Evolutionary conservation across 2,797 vertebrate species (phyloP).

Genomic region (Acanthurus leucopareius): DNA sequence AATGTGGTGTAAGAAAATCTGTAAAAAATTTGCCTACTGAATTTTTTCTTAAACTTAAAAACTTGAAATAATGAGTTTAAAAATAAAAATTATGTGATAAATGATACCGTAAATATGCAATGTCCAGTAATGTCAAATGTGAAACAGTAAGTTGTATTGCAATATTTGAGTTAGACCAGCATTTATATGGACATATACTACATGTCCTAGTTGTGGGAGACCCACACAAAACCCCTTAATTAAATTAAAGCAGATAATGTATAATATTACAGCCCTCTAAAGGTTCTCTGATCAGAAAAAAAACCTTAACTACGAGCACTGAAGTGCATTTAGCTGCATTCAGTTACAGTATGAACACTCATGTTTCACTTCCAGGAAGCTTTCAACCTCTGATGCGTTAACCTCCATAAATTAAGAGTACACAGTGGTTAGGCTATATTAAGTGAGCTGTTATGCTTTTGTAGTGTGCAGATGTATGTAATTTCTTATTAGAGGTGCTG

Average conservation of each 20-base stretch:
- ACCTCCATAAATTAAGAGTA: slow-evolving; percentile 56
- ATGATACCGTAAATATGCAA: neutral
- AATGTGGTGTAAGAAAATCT: neutral
- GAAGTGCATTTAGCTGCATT: slow-evolving; percentile 57
- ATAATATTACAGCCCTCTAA: slow-evolving; percentile 22
- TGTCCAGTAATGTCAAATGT: slow-evolving; percentile 1
- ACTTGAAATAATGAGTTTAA: slow-evolving; percentile 3
- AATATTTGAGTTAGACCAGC: neutral
- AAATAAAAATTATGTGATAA: neutral
- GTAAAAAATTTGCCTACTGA: neutral
- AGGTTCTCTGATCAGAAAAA: slow-evolving; percentile 31
- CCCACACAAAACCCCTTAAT: slow-evolving; percentile 38
- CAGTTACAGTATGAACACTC: slow-evolving; percentile 59
- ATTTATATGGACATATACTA: neutral
- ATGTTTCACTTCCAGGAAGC: slow-evolving; percentile 76
- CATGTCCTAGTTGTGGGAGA: slow-evolving; percentile 6
- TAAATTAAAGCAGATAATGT: slow-evolving; percentile 46
- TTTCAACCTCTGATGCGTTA: slow-evolving; percentile 66
- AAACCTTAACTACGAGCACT: slow-evolving; percentile 43
- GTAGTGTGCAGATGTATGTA: neutral
- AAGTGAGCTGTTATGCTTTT: slow-evolving; percentile 24
- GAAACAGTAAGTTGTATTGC: neutral
- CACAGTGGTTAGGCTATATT: slow-evolving; percentile 42
- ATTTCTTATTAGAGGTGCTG: neutral
- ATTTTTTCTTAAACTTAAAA: neutral